phyloP scores from a whole-genome alignment of 2,888 invertebrate genomes.

The Dasysyrphus albostriatus region DNA sequence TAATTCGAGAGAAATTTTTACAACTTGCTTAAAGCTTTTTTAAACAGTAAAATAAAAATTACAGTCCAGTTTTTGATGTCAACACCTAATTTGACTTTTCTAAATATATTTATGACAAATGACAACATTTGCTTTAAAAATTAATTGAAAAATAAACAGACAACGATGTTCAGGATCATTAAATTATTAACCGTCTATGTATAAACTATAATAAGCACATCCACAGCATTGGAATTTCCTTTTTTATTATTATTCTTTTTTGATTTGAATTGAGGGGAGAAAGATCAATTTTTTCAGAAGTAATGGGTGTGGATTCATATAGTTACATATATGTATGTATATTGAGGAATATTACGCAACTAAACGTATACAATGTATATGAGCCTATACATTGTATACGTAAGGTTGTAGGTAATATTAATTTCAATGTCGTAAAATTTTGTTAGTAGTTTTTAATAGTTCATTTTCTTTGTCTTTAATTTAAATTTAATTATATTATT shows the following conservation, averaged over 20 bases:
- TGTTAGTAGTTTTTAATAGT: no score
- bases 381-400: background rate
- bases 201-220: no score
- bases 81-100: no score
- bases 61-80: no score
- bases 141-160: background rate
- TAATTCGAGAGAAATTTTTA: no score
- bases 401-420: no score
- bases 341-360: background rate
- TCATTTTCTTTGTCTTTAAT: no score
- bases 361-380: background rate
- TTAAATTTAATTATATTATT: no score
- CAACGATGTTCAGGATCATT: background rate
- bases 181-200: background rate
- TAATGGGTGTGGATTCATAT: background rate
- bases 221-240: background rate
- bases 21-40: no score
- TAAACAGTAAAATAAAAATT: no score
- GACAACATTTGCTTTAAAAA: background rate
- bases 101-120: background rate
- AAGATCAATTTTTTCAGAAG: background rate
- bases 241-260: background rate
- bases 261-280: background rate
- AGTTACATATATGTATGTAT: background rate
- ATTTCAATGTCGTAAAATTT: no score